Base-by-base conservation (phyloP, 2,113 vertebrate genomes). In the Galeopterus variegatus region DNA sequence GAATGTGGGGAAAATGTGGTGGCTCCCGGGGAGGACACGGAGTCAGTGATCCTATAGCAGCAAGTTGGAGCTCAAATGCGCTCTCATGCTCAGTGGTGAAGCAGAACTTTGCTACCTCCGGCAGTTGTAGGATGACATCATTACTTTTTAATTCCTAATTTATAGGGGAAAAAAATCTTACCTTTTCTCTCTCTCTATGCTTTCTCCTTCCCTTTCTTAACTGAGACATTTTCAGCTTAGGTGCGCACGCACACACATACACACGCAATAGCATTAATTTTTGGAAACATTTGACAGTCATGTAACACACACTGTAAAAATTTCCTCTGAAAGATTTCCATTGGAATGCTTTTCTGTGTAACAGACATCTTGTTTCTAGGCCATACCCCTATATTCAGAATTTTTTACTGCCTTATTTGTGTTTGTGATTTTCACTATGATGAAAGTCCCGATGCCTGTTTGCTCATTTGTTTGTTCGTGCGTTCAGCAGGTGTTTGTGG, bases 141-240 rank as follows among this genome's bases (percentile, higher is more conserved):
- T 41, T 69, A 48, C 28, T 41, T 67, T 80, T 41, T 65, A 76
- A 69, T 26, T 33, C 28, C 24, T 81, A 5, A 36, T 76, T 91
- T 72, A 26, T 45, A 76, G 31, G 24, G 1, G 8, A 31, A 33
- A 67, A 54, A 23, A 5, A 18, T 19, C 12, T 11, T 9, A 0
- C 8, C 36, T 88, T 77, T 84, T 79, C 10, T 0, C 0, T 28
- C 19, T 0, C 15, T 0, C 3, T 41, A 41, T 41, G 41, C 13
- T 15, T 8, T 23, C 21, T 18, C 75, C 89, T 67, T 90, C 88
- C 48, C 70, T 97, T 90, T 87, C 94, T 92, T 93, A 95, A 64
- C 45, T 23, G 54, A 75, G 52, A 8, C 11, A 9, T 94, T 84
- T 89, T 88, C 33, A 41, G 41, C 48, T 79, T 70, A 80, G 28